These are phyloP conservation scores for Zygaena filipendulae DNA, from an alignment of 2,888 invertebrate species.

Conservation along the genomic window DNA sequence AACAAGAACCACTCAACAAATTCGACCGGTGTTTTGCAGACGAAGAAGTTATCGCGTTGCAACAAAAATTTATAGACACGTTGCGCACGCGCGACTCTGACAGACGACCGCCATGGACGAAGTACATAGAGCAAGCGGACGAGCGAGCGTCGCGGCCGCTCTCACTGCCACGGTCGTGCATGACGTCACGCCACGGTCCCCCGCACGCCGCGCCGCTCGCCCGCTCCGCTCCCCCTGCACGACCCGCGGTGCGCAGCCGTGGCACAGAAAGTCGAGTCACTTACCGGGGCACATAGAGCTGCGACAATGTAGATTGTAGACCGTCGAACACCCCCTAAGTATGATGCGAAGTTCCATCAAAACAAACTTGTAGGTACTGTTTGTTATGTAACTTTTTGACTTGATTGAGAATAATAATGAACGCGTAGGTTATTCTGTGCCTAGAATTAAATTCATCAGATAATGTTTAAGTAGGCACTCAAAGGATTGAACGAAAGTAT, in stretches of 20 bases:
- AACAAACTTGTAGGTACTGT: constrained; percentile 35
- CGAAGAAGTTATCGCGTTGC: constrained; percentile 38
- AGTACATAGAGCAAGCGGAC: constrained; percentile 55
- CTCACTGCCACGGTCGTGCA: constrained; percentile 67
- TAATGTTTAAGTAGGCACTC: too few species aligned
- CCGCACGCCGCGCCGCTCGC: constrained; percentile 24
- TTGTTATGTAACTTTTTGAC: constrained; percentile 50
- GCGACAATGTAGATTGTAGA: constrained; percentile 58
- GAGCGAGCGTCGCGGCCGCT: constrained; percentile 55
- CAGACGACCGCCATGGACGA: constrained; percentile 59
- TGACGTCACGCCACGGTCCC: constrained; percentile 52
- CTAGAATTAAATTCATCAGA: too few species aligned
- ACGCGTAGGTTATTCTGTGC: too few species aligned
- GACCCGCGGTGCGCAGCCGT: constrained; percentile 39
- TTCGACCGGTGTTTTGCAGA: constrained; percentile 45
- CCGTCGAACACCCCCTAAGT: constrained; percentile 60
- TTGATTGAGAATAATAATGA: constrained; percentile 39
- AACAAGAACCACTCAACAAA: too few species aligned
- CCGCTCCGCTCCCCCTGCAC: constrained; percentile 20
- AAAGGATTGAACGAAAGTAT: too few species aligned
- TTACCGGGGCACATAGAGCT: constrained; percentile 9
- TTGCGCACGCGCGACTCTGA: constrained; percentile 59
- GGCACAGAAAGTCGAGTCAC: constrained; percentile 61
- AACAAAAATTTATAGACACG: constrained; percentile 40
- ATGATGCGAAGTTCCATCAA: constrained; percentile 49